Conservation (phyloP, 2,113 vertebrate genomes). For the Paramisgurnus dabryanus region DNA sequence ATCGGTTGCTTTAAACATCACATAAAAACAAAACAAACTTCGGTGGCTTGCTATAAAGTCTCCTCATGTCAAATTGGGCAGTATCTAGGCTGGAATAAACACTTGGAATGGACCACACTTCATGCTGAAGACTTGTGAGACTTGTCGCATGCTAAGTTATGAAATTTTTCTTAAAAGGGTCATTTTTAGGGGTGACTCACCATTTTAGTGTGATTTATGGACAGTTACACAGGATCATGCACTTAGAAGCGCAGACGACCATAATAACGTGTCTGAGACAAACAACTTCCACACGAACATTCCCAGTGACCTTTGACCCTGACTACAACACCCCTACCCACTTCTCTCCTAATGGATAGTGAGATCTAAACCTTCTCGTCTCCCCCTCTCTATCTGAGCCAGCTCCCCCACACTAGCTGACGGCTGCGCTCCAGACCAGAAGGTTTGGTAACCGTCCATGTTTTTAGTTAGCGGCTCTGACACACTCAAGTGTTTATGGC, state of each 20-base stretch:
- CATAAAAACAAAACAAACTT: not conserved
- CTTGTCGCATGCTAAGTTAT: conserved; percentile 5
- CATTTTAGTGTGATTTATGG: not conserved
- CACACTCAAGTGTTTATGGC: conserved; percentile 21
- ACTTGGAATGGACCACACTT: not conserved
- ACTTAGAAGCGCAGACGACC: conserved; percentile 16
- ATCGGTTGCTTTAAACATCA: not conserved
- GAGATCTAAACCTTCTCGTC: conserved; percentile 16
- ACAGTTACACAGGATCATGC: not conserved
- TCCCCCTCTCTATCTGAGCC: not conserved
- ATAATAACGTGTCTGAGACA: conserved; percentile 11
- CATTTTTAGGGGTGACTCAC: not conserved
- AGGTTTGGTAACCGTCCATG: conserved; percentile 39
- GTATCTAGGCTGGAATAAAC: not conserved
- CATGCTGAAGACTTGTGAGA: not conserved
- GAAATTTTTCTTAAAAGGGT: not conserved
- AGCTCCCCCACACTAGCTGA: not conserved
- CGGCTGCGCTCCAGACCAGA: conserved; percentile 51
- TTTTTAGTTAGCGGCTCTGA: conserved; percentile 42
- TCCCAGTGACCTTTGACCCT: conserved; percentile 50
- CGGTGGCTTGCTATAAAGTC: not conserved
- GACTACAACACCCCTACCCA: conserved; percentile 1
- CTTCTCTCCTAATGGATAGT: conserved; percentile 29
- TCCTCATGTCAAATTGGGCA: not conserved
- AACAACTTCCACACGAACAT: not conserved